A percentile compares a stretch with the other conserved stretches of the same genome.
phyloP scores from a whole-genome alignment of 2,797 vertebrate species.

The Rhynchonycteris naso region DNA sequence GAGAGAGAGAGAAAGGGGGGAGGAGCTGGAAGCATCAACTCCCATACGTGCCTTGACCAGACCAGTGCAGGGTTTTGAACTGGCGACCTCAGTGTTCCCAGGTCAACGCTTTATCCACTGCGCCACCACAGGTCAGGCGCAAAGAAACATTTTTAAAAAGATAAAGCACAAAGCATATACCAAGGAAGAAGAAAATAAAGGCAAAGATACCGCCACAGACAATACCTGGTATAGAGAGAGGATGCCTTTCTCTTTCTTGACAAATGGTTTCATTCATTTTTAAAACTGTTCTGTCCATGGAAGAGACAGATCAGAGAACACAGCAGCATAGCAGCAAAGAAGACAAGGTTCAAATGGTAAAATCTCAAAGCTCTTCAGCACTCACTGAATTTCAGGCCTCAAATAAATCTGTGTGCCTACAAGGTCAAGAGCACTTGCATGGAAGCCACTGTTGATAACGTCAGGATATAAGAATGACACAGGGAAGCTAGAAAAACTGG shows the following conservation, averaged over 20 bases:
- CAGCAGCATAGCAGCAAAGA: neutral
- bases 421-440: neutral
- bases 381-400: conserved; percentile 13
- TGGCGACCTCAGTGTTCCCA: too few relatives aligned
- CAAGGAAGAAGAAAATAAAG: neutral
- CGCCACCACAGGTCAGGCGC: too few relatives aligned
- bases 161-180: neutral
- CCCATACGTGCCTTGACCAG: too few relatives aligned
- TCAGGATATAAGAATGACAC: neutral
- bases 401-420: neutral
- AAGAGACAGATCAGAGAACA: neutral
- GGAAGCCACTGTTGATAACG: accelerated
- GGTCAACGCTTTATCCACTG: too few relatives aligned
- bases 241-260: neutral
- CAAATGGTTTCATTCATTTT: conserved; percentile 25
- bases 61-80: too few relatives aligned
- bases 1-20: too few relatives aligned
- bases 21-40: too few relatives aligned
- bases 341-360: neutral
- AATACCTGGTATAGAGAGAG: neutral
- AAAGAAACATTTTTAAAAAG: neutral
- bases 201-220: accelerated
- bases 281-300: neutral
- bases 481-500: conserved; percentile 2
- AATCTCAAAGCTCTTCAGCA: neutral